Percentiles rank a stretch among this genome's conserved stretches.
Conservation (phyloP, 2,113 vertebrate genomes). For the Hippoglossus stenolepis region DNA sequence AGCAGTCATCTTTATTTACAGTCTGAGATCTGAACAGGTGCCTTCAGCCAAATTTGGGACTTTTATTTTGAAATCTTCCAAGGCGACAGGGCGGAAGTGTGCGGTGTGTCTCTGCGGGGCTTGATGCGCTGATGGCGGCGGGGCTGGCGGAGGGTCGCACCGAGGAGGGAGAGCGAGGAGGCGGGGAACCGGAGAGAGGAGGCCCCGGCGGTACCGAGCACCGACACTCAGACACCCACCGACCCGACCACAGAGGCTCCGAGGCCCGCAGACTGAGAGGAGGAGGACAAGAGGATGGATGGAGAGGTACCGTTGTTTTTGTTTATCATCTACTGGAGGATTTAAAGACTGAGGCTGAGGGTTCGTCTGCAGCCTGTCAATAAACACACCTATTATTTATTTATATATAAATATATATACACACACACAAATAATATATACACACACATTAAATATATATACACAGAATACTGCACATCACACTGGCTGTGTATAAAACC, state of each 20-base stretch:
- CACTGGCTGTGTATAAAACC: neutral
- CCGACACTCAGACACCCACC: constrained; percentile 24
- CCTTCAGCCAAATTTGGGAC: neutral
- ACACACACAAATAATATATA: neutral
- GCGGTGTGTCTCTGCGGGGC: neutral
- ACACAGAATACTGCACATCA: neutral
- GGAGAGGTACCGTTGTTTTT: constrained; percentile 49
- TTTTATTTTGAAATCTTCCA: constrained; percentile 57
- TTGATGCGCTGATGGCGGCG: constrained; percentile 75
- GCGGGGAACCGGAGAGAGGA: constrained; percentile 54
- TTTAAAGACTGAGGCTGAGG: constrained; percentile 12
- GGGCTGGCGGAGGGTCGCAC: constrained; percentile 71
- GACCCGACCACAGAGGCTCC: neutral
- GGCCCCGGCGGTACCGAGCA: constrained; percentile 52
- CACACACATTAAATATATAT: neutral
- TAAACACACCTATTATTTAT: neutral
- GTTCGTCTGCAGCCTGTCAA: neutral
- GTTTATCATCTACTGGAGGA: constrained; percentile 11
- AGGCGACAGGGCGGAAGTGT: constrained; percentile 30
- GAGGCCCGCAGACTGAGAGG: neutral
- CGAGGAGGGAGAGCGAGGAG: constrained; percentile 65
- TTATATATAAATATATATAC: neutral
- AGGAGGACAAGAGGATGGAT: neutral
- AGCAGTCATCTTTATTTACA: neutral
- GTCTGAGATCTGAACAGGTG: neutral